Evolutionary conservation across 1,140 invertebrate species (phyloP).

Genomic region (Neodiprion fabricii): DNA sequence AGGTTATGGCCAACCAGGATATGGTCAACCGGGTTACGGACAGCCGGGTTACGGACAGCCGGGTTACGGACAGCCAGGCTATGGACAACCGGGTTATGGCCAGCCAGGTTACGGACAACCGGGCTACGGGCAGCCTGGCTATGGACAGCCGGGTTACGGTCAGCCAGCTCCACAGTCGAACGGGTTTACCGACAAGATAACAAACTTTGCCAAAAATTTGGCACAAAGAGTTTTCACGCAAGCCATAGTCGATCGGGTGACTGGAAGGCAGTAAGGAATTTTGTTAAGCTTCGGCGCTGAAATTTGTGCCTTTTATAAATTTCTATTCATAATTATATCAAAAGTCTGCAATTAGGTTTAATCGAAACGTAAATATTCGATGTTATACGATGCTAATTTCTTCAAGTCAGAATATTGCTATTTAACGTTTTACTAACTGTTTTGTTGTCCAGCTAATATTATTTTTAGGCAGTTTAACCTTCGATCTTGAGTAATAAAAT

Average conservation of each 20-base stretch:
- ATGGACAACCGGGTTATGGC: slow-evolving; percentile 24
- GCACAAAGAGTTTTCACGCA: slow-evolving; percentile 45
- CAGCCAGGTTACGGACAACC: slow-evolving; percentile 27
- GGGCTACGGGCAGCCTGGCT: slow-evolving; percentile 7
- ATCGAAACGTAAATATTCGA: no score
- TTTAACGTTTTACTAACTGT: no score
- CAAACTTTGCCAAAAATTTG: slow-evolving; percentile 44
- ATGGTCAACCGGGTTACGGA: slow-evolving; percentile 23
- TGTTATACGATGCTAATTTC: no score
- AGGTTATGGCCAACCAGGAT: slow-evolving; percentile 17
- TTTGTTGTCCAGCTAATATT: no score
- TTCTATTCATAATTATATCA: no score
- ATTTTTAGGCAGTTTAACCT: no score
- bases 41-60: slow-evolving; percentile 19
- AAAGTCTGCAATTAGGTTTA: no score
- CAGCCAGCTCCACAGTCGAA: slow-evolving; percentile 42
- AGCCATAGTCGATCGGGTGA: slow-evolving; percentile 49
- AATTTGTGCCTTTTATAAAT: no score
- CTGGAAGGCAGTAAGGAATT: slow-evolving; percentile 24
- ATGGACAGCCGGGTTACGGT: slow-evolving; percentile 30
- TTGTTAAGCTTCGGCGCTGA: not conserved
- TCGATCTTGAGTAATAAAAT: no score
- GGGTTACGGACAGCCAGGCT: not conserved
- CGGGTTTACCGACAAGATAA: slow-evolving; percentile 44
- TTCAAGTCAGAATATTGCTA: no score